Percentiles rank a stretch among this genome's conserved stretches.
These are phyloP conservation scores for Lasioglossum oenotherae DNA, from an alignment of 2,888 invertebrate genomes.

Conservation along the genomic window DNA sequence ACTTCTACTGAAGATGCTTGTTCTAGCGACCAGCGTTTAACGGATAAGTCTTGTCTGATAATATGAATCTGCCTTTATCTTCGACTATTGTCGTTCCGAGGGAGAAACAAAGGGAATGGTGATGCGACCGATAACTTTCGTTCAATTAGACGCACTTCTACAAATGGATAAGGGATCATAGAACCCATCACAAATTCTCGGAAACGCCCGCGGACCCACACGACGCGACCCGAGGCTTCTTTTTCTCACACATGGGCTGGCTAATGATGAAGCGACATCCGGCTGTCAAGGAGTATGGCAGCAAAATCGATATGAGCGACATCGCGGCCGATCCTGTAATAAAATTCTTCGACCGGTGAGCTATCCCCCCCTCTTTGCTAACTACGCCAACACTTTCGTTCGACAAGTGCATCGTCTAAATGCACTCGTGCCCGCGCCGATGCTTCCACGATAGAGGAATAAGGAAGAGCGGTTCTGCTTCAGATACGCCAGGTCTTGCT, in stretches of 20 bases:
- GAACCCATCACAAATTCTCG: slow-evolving; percentile 90
- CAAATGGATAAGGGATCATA: slow-evolving; percentile 85
- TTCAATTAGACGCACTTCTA: slow-evolving; percentile 76
- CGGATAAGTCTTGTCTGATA: not conserved
- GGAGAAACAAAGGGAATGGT: not conserved
- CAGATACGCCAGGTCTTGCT: not conserved
- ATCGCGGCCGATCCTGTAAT: slow-evolving; percentile 92
- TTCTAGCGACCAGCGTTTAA: no score
- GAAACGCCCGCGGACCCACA: slow-evolving; percentile 95
- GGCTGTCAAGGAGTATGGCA: slow-evolving; percentile 91
- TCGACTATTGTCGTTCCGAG: not conserved
- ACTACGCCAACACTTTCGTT: not conserved
- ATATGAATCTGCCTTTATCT: not conserved
- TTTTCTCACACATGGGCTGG: slow-evolving; percentile 98
- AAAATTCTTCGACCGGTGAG: slow-evolving; percentile 91
- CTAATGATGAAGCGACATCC: slow-evolving; percentile 92
- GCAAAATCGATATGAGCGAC: slow-evolving; percentile 93
- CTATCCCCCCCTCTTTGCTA: slow-evolving; percentile 30
- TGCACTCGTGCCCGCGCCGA: not conserved
- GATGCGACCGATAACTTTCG: not conserved
- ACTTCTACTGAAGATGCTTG: no score
- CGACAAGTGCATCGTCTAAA: not conserved
- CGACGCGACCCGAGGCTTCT: slow-evolving; percentile 93
- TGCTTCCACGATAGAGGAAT: not conserved
- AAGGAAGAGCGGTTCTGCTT: not conserved